These are phyloP conservation scores for Perizoma affinitatum DNA, from an alignment of 2,888 invertebrate species.

Conservation along the genomic window DNA sequence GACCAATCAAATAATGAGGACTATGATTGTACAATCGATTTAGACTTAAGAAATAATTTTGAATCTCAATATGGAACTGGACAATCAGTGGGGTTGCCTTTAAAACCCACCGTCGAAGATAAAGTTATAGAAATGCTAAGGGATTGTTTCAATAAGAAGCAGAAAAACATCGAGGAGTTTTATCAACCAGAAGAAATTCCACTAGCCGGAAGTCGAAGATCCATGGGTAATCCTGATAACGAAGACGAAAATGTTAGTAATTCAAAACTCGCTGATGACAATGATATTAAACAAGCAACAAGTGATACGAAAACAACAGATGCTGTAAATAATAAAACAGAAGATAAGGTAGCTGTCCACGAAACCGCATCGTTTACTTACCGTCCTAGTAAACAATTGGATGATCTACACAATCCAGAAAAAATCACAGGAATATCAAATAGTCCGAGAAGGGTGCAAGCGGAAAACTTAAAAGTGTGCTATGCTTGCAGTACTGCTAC, in stretches of 20 bases:
- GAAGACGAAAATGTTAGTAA: constrained; percentile 1
- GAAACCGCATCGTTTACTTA: constrained; percentile 1
- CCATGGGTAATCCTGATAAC: constrained; percentile 11
- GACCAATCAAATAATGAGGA: background rate
- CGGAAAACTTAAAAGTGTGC: constrained; percentile 50
- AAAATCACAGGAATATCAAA: constrained; percentile 46
- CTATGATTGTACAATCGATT: constrained; percentile 18
- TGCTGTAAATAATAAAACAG: background rate
- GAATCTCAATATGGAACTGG: constrained; percentile 1
- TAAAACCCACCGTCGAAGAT: constrained; percentile 3
- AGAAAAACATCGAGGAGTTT: constrained; percentile 5
- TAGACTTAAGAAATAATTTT: constrained; percentile 3
- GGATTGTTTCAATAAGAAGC: constrained; percentile 31
- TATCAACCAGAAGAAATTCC: background rate
- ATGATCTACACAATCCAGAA: constrained; percentile 45
- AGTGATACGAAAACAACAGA: background rate
- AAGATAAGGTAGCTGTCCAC: background rate
- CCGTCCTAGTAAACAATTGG: constrained; percentile 12
- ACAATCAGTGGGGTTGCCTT: background rate
- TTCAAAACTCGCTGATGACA: background rate
- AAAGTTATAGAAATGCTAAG: constrained; percentile 16
- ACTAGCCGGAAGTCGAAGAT: constrained; percentile 16
- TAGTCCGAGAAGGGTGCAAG: constrained; percentile 23
- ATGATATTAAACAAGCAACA: background rate
- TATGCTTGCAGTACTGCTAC: constrained; percentile 66